phyloP scores from a whole-genome alignment of 2,113 vertebrate species.

The Pardalotus punctatus region DNA sequence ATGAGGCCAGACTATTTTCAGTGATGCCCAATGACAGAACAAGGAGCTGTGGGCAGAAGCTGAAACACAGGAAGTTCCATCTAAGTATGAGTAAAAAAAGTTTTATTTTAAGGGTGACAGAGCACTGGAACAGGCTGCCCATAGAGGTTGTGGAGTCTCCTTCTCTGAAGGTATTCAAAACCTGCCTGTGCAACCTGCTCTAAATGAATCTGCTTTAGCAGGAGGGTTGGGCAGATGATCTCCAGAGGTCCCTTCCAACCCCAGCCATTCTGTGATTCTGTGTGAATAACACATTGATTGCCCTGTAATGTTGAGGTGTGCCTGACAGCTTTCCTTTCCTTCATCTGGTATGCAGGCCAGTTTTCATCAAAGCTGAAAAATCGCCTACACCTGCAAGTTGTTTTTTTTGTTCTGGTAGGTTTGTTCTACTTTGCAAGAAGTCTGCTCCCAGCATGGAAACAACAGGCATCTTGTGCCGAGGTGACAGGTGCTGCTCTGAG shows the following conservation, averaged over 20 bases:
- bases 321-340: neutral
- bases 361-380: neutral
- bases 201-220: neutral
- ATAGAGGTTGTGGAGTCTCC: neutral
- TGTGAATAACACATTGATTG: accelerated
- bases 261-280: neutral
- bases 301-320: neutral
- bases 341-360: neutral
- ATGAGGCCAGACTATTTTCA: neutral
- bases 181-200: neutral
- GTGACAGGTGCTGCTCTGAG: neutral
- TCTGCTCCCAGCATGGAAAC: neutral
- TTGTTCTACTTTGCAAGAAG: neutral
- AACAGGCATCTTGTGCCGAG: neutral
- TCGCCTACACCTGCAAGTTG: accelerated
- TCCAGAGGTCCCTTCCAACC: neutral
- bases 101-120: neutral
- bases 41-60: neutral
- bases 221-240: neutral
- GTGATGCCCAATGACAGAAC: neutral
- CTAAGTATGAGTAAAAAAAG: neutral
- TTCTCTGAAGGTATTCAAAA: neutral
- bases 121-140: neutral
- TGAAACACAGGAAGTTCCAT: neutral
- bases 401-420: neutral